A percentile compares a stretch with the other conserved stretches of the same genome.
Evolutionary conservation across 2,888 invertebrate genomes (phyloP).

Genomic region (Empis livida): DNA sequence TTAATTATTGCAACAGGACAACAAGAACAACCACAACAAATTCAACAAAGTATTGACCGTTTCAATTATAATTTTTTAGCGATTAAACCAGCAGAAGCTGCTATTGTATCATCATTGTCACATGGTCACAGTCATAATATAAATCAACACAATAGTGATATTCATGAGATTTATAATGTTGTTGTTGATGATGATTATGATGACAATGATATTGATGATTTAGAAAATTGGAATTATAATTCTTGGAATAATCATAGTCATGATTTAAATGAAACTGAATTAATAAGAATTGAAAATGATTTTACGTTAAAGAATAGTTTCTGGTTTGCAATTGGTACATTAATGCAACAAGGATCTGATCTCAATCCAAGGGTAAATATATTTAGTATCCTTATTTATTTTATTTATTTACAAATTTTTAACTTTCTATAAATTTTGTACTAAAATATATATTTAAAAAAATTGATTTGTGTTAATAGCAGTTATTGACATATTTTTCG

Average conservation of each 20-base stretch:
- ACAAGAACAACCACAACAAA: not conserved
- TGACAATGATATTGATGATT: not conserved
- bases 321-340: constrained; percentile 93
- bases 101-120: not conserved
- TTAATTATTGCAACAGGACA: not conserved
- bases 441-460: too few relatives aligned
- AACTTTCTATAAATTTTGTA: too few relatives aligned
- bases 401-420: too few relatives aligned
- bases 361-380: constrained; percentile 72
- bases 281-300: constrained; percentile 52
- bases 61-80: not conserved
- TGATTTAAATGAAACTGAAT: constrained; percentile 17
- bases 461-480: too few relatives aligned
- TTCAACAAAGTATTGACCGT: not conserved
- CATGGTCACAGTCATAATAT: not conserved
- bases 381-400: too few relatives aligned
- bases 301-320: constrained; percentile 81
- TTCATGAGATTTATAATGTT: not conserved
- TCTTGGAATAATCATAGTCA: constrained; percentile 8
- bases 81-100: not conserved
- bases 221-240: too few relatives aligned
- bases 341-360: constrained; percentile 87
- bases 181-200: not conserved
- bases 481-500: too few relatives aligned
- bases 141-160: not conserved